Evolutionary conservation across 2,797 vertebrate genomes (phyloP), one percentile per base, ranked within the genome.

Genomic region (Myotis findleyi): DNA sequence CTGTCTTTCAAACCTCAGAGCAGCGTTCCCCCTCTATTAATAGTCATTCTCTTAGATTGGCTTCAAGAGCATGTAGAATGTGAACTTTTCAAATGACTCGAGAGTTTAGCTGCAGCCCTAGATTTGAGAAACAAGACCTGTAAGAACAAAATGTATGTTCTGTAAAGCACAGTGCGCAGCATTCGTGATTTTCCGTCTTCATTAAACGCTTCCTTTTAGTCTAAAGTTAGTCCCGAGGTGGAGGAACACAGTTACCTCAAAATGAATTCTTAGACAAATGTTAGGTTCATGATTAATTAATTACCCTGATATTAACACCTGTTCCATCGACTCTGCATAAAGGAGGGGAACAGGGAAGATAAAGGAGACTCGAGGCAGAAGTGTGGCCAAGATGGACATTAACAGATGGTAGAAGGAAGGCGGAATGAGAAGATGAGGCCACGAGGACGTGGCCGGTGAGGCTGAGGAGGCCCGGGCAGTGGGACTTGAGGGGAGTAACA

Each of bases 71-170:
- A 72, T 1, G 0, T 4, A 62, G 89, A 72, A 55, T 30, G 23
- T 0, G n/a, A 69, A 81, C 30, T 62, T 95, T 95, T 93, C 41
- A 82, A 47, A 51, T 89, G 17, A 59, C 18, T 41, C 83, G 55
- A 85, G 66, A 68, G 66, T 87, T 87, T 72, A 47, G 69, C 73
- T 36, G 25, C 41, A 72, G 79, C 49, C 49, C 23, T 72, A 5
- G 85, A 55, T 64, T 90, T 96, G n/a, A 79, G 84, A 88, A 91
- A n/a, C 21, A 81, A 92, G 77, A 72, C 85, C 72, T 95, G 51
- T 49, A 75, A 47, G 44, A 57, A 73, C 55, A 81, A 62, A 38
- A 69, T 1, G 14, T n/a, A 0, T 12, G 17, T 30, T 76, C 36
- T 82, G 0, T 62, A 91, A 87, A 75, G 47, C 27, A 23, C 10